These are phyloP conservation scores for Drosophila eugracilis DNA, from an alignment of 1,140 invertebrate genomes.

Conservation along the genomic window DNA sequence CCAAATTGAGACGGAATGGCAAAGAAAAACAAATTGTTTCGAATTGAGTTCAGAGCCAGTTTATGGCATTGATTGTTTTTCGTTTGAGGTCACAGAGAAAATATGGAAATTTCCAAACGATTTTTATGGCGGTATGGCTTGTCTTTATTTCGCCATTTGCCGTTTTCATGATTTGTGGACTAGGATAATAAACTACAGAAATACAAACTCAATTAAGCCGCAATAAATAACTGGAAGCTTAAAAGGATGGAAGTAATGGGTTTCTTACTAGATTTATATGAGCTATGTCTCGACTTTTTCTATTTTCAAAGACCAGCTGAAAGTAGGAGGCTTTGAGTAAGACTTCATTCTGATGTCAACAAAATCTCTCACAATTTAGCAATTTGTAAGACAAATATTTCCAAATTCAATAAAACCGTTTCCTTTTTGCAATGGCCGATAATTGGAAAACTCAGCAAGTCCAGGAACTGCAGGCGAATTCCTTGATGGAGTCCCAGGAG, in stretches of 20 bases:
- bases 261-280: neutral
- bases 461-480: constrained; percentile 1
- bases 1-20: constrained; percentile 19
- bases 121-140: neutral
- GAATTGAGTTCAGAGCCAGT: constrained; percentile 42
- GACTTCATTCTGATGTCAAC: neutral
- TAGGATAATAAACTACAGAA: constrained; percentile 5
- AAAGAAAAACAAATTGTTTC: constrained; percentile 31
- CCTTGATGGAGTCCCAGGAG: neutral
- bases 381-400: constrained; percentile 13
- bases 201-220: neutral
- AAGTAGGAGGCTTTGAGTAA: neutral
- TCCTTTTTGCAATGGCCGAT: constrained; percentile 10
- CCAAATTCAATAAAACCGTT: constrained; percentile 16
- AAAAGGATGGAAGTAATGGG: neutral
- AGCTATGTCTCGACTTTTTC: neutral
- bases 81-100: constrained; percentile 27
- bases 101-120: constrained; percentile 21
- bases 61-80: constrained; percentile 32
- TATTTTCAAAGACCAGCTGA: neutral
- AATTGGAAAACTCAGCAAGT: constrained; percentile 1
- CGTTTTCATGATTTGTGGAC: constrained; percentile 16
- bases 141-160: neutral
- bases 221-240: neutral
- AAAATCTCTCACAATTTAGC: neutral